Percentiles rank a stretch among this genome's conserved stretches.
These are phyloP conservation scores for Teleogryllus occipitalis DNA, from an alignment of 1,140 invertebrate genomes.

Conservation along the genomic window DNA sequence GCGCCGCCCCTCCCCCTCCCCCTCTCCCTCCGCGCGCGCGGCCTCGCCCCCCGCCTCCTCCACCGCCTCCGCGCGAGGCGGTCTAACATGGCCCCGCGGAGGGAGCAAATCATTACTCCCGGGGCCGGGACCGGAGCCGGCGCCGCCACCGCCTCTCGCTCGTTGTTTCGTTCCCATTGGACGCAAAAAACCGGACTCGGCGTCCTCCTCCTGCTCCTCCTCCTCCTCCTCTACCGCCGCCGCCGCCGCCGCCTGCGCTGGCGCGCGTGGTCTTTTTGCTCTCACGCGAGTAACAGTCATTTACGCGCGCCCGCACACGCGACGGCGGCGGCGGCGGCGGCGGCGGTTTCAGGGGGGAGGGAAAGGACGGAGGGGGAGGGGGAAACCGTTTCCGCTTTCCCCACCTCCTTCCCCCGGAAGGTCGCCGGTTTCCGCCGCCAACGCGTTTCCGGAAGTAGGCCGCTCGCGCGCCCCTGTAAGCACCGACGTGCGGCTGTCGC, in stretches of 20 bases:
- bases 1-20: no score
- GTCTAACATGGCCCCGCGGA: background rate
- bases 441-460: background rate
- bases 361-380: background rate
- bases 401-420: background rate
- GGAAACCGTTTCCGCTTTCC: background rate
- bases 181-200: background rate
- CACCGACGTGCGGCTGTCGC: no score
- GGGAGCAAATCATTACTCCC: background rate
- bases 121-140: no score
- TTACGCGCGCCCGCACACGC: background rate
- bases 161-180: background rate
- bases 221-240: no score
- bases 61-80: background rate
- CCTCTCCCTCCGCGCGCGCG: no score
- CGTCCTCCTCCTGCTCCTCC: background rate
- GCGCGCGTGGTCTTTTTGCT: background rate
- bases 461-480: background rate
- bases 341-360: background rate
- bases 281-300: background rate
- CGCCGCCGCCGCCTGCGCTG: background rate
- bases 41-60: no score
- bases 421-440: background rate
- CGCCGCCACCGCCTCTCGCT: background rate
- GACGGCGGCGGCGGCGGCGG: background rate